Evolutionary conservation across 1,140 invertebrate species (phyloP), one percentile per base, ranked within the genome.

Genomic region (Spodoptera litura): DNA sequence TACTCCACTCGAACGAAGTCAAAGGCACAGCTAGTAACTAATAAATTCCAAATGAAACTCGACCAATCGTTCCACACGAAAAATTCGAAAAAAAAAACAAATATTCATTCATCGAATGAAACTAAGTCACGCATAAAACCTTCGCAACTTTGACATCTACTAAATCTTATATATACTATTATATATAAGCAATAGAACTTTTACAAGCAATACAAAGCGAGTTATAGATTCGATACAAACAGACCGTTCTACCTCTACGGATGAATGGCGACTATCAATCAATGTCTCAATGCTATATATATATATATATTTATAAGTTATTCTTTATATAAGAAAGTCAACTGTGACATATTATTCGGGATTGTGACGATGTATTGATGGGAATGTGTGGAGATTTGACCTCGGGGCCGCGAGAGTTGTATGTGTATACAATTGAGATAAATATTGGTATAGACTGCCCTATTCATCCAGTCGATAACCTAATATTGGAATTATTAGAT

Each of bases 291-390:
- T 31, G 31, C 31, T 5, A 31, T 3, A 27, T 10, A 56, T 68
- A 68, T 58, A 51, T 51, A 77, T 66, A 77, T 77, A 77, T 44
- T 44, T 55, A 72, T 77, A 77, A 77, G 31, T 77, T 56, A 77
- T 68, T 77, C 75, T 77, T 68, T 68, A 35, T 20, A 5, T 68
- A 76, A 68, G 75, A 75, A 75, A 77, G 58, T 75, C 72, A 62
- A 15, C 10, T 55, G 71, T 20, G 68, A 71, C 68, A 51, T 71
- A 71, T 55, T 56, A 56, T 11, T 55, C 55, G 13, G 64, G 25
- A 56, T 56, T 38, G 31, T 59, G 38, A 25, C 20, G 12, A 49
- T 61, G 27, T 73, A 55, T 44, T 72, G 8, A 53, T 53, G 62
- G 15, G 2, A n/a, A 38, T 15, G 15, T 49, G 38, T 5, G 38